Evolutionary conservation across 2,113 vertebrate genomes (phyloP).

Genomic region (Pituophis catenifer): DNA sequence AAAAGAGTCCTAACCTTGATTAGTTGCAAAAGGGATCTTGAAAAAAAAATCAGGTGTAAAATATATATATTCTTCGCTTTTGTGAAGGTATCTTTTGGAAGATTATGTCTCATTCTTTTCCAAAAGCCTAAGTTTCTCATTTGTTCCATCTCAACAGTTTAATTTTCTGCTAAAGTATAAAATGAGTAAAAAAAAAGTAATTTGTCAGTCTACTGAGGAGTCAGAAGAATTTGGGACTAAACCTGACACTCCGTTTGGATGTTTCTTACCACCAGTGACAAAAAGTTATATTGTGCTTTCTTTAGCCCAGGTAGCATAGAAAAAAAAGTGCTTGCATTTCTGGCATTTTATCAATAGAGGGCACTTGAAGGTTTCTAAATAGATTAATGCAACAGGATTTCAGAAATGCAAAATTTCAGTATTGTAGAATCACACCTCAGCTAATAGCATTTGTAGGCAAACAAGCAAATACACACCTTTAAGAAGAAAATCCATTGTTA

Average conservation of each 20-base stretch:
- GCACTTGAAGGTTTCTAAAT: constrained; percentile 63
- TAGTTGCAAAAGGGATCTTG: neutral
- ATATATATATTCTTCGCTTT: neutral
- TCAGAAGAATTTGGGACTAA: neutral
- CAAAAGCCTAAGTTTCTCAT: neutral
- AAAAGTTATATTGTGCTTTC: neutral
- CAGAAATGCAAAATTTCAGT: constrained; percentile 39
- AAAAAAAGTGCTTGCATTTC: constrained; percentile 45
- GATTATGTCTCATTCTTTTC: neutral
- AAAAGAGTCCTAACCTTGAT: neutral
- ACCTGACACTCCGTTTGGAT: constrained; percentile 24
- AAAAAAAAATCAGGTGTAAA: neutral
- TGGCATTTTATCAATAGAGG: constrained; percentile 59
- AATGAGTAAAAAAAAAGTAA: neutral
- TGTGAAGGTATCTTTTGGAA: neutral
- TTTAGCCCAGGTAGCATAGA: neutral
- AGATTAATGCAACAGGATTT: constrained; percentile 26
- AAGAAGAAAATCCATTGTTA: constrained; percentile 11
- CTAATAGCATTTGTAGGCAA: constrained; percentile 21
- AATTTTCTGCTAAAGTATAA: neutral
- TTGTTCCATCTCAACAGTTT: neutral
- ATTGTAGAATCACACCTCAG: constrained; percentile 27
- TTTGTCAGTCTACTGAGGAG: neutral
- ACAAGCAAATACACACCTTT: constrained; percentile 23
- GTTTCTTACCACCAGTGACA: neutral